Evolutionary conservation across 2,113 vertebrate genomes (phyloP).

Genomic region (Stigmatopora argus): DNA sequence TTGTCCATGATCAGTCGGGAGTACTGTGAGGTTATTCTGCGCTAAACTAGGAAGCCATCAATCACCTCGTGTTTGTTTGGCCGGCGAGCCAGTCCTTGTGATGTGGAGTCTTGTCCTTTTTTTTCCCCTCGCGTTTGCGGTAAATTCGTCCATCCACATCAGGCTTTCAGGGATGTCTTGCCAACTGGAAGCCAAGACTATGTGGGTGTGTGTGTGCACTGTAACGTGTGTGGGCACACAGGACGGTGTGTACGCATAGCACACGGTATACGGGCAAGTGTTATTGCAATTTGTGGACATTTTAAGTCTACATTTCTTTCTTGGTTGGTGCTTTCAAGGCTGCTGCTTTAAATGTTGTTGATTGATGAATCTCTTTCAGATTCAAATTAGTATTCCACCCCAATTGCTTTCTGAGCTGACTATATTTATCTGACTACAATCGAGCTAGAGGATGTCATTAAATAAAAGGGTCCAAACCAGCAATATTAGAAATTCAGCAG

Average conservation of each 20-base stretch:
- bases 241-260: constrained; percentile 3
- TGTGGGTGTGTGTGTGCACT: constrained; percentile 1
- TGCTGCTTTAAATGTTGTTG: constrained; percentile 40
- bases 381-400: neutral
- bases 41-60: constrained; percentile 45
- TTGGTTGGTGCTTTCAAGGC: constrained; percentile 31
- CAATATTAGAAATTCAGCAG: constrained; percentile 9
- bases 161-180: constrained; percentile 32
- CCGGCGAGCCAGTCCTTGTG: constrained; percentile 29
- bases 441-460: constrained; percentile 16
- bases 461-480: constrained; percentile 29
- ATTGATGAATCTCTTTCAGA: constrained; percentile 43
- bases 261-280: constrained; percentile 23
- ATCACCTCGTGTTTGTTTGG: constrained; percentile 50
- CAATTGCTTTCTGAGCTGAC: constrained; percentile 17
- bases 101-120: constrained; percentile 32
- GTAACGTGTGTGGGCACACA: constrained; percentile 8
- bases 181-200: constrained; percentile 31
- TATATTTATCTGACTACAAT: constrained; percentile 7
- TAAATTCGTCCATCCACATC: constrained; percentile 38
- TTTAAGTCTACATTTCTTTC: constrained; percentile 42
- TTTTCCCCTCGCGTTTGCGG: constrained; percentile 23
- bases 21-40: constrained; percentile 31
- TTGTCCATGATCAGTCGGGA: constrained; percentile 27
- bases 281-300: constrained; percentile 40